These are phyloP conservation scores for Hippocampus comes DNA, from an alignment of 2,113 vertebrate genomes.

Conservation along the genomic window DNA sequence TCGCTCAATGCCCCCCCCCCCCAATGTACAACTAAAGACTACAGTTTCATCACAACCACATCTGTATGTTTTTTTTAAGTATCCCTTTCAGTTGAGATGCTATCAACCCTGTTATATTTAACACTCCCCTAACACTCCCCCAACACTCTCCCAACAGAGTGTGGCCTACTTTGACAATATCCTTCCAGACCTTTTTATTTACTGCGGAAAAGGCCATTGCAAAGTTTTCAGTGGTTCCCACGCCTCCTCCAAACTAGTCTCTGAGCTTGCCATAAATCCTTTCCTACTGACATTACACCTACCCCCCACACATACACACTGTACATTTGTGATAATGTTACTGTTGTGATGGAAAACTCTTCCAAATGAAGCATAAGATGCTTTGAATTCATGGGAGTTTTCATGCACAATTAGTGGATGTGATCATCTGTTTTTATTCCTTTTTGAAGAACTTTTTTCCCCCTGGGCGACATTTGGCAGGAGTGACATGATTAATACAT, in stretches of 20 bases:
- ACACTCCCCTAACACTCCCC: too few relatives aligned
- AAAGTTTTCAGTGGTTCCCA: constrained; percentile 51
- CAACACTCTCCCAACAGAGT: too few relatives aligned
- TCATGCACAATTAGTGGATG: constrained; percentile 6
- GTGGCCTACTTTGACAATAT: background rate
- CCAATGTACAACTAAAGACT: too few relatives aligned
- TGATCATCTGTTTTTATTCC: background rate
- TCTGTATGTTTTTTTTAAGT: too few relatives aligned
- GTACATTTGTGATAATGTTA: constrained; percentile 8
- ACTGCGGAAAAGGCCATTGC: background rate
- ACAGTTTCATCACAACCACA: too few relatives aligned
- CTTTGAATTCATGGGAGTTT: constrained; percentile 10
- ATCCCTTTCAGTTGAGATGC: too few relatives aligned
- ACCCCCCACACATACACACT: background rate
- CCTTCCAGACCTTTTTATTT: constrained; percentile 20
- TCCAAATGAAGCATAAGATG: constrained; percentile 43
- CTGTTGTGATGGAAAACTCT: constrained; percentile 30
- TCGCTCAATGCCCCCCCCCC: too few relatives aligned
- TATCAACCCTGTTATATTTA: too few relatives aligned
- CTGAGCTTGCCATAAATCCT: constrained; percentile 25
- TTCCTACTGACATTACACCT: background rate
- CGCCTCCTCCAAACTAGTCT: constrained; percentile 31
- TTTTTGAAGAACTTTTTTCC: background rate
- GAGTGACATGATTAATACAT: background rate
- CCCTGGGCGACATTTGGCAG: background rate